A percentile compares a stretch with the other conserved stretches of the same genome.
Conservation (phyloP, 2,113 vertebrate species). For the Smithornis capensis region DNA sequence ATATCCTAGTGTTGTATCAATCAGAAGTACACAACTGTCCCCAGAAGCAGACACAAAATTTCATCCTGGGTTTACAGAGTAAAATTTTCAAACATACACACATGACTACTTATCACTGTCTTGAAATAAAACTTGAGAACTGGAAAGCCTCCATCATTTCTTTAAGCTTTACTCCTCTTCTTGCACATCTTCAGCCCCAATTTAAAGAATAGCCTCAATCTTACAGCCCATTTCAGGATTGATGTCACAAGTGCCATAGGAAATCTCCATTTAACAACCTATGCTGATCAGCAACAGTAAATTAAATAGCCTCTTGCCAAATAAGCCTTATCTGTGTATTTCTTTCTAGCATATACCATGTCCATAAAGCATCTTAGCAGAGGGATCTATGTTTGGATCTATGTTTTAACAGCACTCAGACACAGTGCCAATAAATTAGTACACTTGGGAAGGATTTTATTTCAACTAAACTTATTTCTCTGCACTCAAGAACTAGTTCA, state of each 20-base stretch:
- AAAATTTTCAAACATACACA: neutral
- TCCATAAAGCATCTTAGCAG: neutral
- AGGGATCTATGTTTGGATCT: neutral
- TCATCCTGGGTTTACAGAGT: neutral
- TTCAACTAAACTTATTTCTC: neutral
- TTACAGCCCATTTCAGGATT: neutral
- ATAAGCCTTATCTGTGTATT: neutral
- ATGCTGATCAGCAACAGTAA: neutral
- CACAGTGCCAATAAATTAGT: neutral
- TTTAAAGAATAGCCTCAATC: neutral
- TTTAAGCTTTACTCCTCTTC: neutral
- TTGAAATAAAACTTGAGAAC: neutral
- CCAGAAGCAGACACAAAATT: neutral
- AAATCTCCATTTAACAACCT: neutral
- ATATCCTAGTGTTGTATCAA: neutral
- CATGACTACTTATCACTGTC: neutral
- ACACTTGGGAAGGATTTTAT: neutral
- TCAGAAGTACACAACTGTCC: neutral
- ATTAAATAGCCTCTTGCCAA: neutral
- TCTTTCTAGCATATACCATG: neutral
- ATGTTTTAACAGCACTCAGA: neutral
- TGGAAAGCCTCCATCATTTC: neutral
- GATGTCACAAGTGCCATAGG: neutral
- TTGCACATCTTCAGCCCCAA: neutral
- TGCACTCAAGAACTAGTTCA: neutral